Evolutionary conservation across 2,797 vertebrate species (phyloP), one percentile per base, ranked within the genome.

Genomic region (Xiphophorus birchmanni): DNA sequence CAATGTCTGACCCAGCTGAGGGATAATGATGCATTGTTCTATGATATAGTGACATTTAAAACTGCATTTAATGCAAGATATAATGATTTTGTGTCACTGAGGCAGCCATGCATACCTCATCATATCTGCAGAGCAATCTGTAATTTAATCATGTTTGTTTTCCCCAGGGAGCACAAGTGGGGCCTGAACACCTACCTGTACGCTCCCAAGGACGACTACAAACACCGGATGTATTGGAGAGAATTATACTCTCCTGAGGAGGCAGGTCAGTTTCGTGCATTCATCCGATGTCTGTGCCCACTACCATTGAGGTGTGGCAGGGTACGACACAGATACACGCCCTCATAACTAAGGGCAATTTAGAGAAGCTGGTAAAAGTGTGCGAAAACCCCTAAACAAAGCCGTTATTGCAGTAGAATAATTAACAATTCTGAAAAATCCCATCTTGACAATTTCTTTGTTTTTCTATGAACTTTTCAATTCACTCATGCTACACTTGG

Each of bases 161-260:
- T 45, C 79, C 0, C 54, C 87, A 99, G 99, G 90, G 96, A 99
- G 89, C 97, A 98, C 92, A 97, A 97, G 83, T 99, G 98, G 98
- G 97, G 98, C 42, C 93, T 99, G 90, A 99, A 99, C 93, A 97
- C 98, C 0, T 99, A 99, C 89, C 94, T 99, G 37, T 99, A 99
- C 67, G 99, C 98, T 54, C 99, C 99, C 37, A 99, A 99, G 90
- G 98, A 99, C 83, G 99, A 99, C 94, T 98, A 98, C 95, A 99
- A 99, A 93, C 99, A 99, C 94, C 96, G 99, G 86, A 99, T 98
- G 98, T 99, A 99, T 95, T 99, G 99, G 99, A 96, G 99, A 92
- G 98, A 99, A 90, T 96, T 99, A 94, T 99, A 99, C 90, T 97
- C 96, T 40, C 95, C 97, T 67, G 96, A 98, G 87, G 99, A 99